Evolutionary conservation across 2,888 invertebrate genomes (phyloP).

Genomic region (Fabriciana adippe): DNA sequence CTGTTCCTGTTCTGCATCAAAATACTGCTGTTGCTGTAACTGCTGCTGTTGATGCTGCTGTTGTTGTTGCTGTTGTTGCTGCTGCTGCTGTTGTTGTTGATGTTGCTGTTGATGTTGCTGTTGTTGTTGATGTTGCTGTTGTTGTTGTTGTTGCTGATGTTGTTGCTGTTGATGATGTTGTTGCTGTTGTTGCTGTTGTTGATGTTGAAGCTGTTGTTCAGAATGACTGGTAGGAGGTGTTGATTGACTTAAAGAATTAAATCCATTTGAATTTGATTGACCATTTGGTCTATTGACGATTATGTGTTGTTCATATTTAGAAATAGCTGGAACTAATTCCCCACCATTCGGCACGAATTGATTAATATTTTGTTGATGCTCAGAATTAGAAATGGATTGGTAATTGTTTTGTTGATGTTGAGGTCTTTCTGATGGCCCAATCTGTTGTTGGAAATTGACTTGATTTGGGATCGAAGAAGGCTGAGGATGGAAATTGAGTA

Average conservation of each 20-base stretch:
- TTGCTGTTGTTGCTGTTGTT: conserved; percentile 44
- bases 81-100: conserved; percentile 42
- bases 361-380: conserved; percentile 73
- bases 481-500: conserved; percentile 71
- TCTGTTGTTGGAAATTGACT: conserved; percentile 56
- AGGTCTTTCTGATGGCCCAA: conserved; percentile 58
- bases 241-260: conserved; percentile 53
- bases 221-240: conserved; percentile 39
- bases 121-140: conserved; percentile 46
- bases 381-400: conserved; percentile 56
- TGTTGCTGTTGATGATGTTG: conserved; percentile 54
- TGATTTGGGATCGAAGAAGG: conserved; percentile 59
- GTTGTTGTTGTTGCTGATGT: conserved; percentile 45
- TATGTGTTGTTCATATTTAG: conserved; percentile 90
- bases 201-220: conserved; percentile 16
- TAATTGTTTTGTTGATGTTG: conserved; percentile 52
- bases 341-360: conserved; percentile 85
- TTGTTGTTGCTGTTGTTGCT: conserved; percentile 45
- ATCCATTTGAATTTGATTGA: conserved; percentile 55
- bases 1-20: conserved; percentile 69
- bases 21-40: conserved; percentile 60
- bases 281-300: conserved; percentile 76
- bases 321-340: conserved; percentile 88
- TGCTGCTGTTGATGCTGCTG: conserved; percentile 46
- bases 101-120: conserved; percentile 54